phyloP scores from a whole-genome alignment of 2,888 invertebrate species.

The Amphipyra berbera region DNA sequence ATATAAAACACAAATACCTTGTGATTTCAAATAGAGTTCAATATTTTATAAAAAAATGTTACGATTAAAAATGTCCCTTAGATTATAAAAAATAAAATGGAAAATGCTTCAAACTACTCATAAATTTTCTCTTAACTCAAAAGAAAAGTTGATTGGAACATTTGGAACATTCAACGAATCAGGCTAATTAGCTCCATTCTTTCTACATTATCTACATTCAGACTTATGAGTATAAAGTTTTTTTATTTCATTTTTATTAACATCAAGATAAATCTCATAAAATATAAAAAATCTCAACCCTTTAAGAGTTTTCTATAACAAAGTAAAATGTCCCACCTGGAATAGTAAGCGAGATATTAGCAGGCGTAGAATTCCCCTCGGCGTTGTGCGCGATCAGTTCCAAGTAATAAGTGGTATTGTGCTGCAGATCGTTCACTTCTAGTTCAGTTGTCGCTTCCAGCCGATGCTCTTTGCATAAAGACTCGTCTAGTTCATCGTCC shows the following conservation, averaged over 20 bases:
- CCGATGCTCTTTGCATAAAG: constrained; percentile 65
- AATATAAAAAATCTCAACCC: too few species aligned
- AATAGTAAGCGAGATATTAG: constrained; percentile 67
- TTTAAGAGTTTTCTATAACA: too few species aligned
- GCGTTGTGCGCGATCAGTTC: constrained; percentile 79
- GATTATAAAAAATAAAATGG: too few species aligned
- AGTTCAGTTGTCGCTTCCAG: constrained; percentile 65
- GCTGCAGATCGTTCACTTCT: constrained; percentile 65
- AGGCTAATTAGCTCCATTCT: neutral
- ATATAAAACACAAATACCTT: too few species aligned
- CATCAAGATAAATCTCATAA: too few species aligned
- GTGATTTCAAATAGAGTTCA: too few species aligned
- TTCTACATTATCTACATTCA: too few species aligned
- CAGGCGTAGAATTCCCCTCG: constrained; percentile 75
- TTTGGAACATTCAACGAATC: neutral
- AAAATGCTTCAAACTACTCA: neutral
- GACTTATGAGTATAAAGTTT: too few species aligned
- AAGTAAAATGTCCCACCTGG: constrained; percentile 50
- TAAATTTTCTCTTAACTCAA: neutral
- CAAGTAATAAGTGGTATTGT: constrained; percentile 77
- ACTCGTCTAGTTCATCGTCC: constrained; percentile 55
- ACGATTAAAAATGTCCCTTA: too few species aligned
- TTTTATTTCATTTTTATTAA: too few species aligned
- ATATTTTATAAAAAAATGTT: too few species aligned
- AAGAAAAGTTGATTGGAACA: neutral